Base-by-base conservation (phyloP, 2,888 invertebrate genomes). In the Dolichopus griseipennis region DNA sequence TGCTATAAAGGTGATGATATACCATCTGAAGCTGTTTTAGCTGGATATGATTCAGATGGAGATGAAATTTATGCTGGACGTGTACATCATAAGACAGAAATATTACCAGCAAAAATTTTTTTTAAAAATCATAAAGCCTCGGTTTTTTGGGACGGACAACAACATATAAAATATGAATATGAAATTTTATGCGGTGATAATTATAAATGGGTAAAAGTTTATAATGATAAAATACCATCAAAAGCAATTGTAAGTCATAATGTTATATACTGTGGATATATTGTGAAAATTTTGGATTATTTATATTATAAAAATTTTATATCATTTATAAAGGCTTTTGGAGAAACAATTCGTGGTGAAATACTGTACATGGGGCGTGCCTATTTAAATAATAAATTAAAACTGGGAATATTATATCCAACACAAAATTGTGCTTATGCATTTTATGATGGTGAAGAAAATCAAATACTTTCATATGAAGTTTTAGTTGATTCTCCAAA, bases 31-130 rank as follows among this genome's bases (percentile, higher is more conserved):
- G 86, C 87, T 1, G 83, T 88, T 0, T 74, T 74, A 8, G 88
- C 85, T 64, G 92, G 92, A 27, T 83, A 84, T 1, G 92, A 92
- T 75, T 79, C 79, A 18, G 91, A 91, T 73, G 91, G 92, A 0
- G 83, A 85, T 1, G 83, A 85, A 66, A 90, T 93, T 74, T 92
- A 85, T 77, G 88, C 91, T 0, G 92, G 91, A 0, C 85, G 92
- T 66, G 86, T 87, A 0, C 84, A 81, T 68, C 87, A 90, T 74
- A 84, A 85, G 69, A 89, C 85, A 22, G 87, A 87, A 73, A 80
- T 84, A 80, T 72, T 87, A 52, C 87, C 87, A 3, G 86, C 87
- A 0, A 88, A 87, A 79, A 81, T 87, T 0, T 84, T 87, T 21
- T 86, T 87, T 1, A 83, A 82, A 61, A 85, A 83, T 75, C 75